A percentile compares a stretch with the other conserved stretches of the same genome.
These are phyloP conservation scores for Uria aalge DNA, from an alignment of 2,113 vertebrate species.

Conservation along the genomic window DNA sequence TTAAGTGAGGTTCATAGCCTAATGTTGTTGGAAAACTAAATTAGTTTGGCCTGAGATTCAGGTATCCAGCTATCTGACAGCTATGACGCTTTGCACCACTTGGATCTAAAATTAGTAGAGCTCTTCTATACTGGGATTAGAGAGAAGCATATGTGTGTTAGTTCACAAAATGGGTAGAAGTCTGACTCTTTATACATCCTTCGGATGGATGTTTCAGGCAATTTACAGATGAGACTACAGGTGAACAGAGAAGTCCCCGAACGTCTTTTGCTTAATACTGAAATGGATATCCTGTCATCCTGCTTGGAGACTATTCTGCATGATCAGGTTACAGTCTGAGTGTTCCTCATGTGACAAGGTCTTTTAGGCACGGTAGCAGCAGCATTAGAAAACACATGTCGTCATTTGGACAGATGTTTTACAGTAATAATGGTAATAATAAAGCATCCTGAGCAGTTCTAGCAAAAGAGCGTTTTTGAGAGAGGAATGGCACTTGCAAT, in stretches of 20 bases:
- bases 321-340: constrained; percentile 17
- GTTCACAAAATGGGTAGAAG: constrained; percentile 31
- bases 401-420: neutral
- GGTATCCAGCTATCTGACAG: constrained; percentile 59
- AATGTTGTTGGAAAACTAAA: neutral
- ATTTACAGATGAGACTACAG: neutral
- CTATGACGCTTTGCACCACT: constrained; percentile 57
- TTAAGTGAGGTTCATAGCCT: neutral
- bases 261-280: neutral
- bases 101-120: constrained; percentile 76
- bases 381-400: neutral
- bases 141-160: neutral
- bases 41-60: constrained; percentile 16
- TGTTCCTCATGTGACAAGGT: neutral
- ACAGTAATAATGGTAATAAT: neutral
- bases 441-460: neutral
- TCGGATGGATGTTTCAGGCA: neutral
- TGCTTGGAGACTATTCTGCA: neutral
- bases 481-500: neutral
- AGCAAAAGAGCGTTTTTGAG: neutral
- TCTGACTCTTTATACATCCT: neutral
- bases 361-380: neutral
- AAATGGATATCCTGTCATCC: neutral
- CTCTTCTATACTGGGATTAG: constrained; percentile 49
- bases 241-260: neutral